A percentile compares a stretch with the other conserved stretches of the same genome.
Conservation (phyloP, 2,113 vertebrate genomes). For the Burhinus oedicnemus region DNA sequence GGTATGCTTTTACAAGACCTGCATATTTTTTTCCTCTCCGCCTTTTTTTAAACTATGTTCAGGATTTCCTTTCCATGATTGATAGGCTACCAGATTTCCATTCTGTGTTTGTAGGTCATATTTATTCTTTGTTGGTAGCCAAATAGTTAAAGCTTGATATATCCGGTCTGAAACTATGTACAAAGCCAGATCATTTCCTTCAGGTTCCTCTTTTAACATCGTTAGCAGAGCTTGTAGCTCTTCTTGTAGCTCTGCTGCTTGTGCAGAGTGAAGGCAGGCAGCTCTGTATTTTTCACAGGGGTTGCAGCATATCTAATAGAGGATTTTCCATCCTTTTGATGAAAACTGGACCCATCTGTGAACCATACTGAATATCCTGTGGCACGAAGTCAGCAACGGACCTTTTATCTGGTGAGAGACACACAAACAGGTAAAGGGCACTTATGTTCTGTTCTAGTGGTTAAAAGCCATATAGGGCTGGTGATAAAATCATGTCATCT, state of each 20-base stretch:
- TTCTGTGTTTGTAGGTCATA: not conserved
- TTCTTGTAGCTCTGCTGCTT: not conserved
- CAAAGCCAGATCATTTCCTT: slow-evolving; percentile 39
- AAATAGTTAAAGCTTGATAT: slow-evolving; percentile 40
- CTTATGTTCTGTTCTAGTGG: not conserved
- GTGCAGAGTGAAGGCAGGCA: not conserved
- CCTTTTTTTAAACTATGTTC: not conserved
- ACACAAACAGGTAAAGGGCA: slow-evolving; percentile 3
- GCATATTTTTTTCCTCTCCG: not conserved
- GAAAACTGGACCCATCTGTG: not conserved
- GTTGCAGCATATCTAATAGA: not conserved
- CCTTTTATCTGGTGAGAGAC: not conserved
- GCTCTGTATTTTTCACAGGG: not conserved
- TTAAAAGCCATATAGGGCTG: not conserved
- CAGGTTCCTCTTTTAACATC: not conserved
- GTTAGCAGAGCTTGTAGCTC: not conserved
- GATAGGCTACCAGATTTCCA: not conserved
- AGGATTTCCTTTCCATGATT: not conserved
- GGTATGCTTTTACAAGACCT: not conserved
- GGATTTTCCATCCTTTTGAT: not conserved
- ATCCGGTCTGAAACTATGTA: not conserved
- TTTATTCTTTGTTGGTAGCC: not conserved
- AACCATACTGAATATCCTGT: not conserved
- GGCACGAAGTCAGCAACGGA: not conserved
- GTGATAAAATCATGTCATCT: not conserved